Evolutionary conservation across 2,888 invertebrate genomes (phyloP).

Genomic region (Geophilus truncorum): DNA sequence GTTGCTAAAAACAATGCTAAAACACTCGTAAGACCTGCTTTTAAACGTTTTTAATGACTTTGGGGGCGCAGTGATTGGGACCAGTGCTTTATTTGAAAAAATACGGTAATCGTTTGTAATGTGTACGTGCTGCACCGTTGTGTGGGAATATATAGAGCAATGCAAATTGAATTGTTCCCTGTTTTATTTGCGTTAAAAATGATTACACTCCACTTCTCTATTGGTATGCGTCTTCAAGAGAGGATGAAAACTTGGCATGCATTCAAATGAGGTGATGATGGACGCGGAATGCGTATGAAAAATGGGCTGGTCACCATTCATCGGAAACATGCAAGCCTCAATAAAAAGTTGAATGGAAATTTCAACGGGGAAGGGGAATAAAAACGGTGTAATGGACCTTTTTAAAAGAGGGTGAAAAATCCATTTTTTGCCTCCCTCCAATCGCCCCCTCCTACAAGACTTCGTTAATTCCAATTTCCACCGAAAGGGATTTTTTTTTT

Average conservation of each 20-base stretch:
- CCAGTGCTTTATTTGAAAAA: no score
- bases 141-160: not conserved
- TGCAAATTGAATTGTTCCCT: not conserved
- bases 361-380: not conserved
- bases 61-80: no score
- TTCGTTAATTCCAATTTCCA: no score
- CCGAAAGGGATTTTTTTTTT: not conserved
- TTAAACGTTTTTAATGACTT: no score
- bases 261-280: conserved; percentile 20
- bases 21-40: no score
- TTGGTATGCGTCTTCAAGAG: not conserved
- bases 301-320: conserved; percentile 8
- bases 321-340: not conserved
- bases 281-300: conserved; percentile 5
- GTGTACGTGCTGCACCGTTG: no score
- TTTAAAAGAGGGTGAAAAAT: not conserved
- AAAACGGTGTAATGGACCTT: not conserved
- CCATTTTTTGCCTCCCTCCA: no score
- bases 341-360: conserved; percentile 6
- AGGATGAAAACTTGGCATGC: conserved; percentile 6
- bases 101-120: no score
- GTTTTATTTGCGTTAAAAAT: not conserved
- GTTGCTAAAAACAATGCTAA: no score
- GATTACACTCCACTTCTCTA: not conserved
- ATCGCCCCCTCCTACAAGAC: no score